Evolutionary conservation across 2,888 invertebrate genomes (phyloP).

Genomic region (Pachymerium ferrugineum): DNA sequence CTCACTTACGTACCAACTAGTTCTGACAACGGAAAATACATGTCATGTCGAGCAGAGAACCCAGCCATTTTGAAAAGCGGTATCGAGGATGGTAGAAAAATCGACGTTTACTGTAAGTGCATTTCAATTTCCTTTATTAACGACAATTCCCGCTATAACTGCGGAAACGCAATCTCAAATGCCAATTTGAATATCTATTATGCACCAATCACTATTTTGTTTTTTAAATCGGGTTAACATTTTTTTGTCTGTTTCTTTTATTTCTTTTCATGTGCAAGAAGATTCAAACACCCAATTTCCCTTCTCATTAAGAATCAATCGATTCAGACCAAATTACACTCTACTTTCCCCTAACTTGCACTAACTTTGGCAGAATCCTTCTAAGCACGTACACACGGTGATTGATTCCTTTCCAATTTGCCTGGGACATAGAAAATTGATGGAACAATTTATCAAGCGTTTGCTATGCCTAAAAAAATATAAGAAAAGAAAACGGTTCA

Average conservation of each 20-base stretch:
- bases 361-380: conserved; percentile 18
- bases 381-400: conserved; percentile 24
- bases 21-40: conserved; percentile 41
- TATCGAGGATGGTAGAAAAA: conserved; percentile 41
- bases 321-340: conserved; percentile 11
- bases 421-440: conserved; percentile 25
- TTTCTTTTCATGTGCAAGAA: neutral
- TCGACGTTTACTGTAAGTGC: conserved; percentile 42
- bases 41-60: conserved; percentile 41
- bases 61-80: conserved; percentile 40
- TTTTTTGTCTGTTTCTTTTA: neutral
- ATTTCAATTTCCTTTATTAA: neutral
- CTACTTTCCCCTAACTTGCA: conserved; percentile 7
- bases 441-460: conserved; percentile 28
- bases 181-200: neutral
- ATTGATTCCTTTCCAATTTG: conserved; percentile 30
- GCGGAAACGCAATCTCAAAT: neutral
- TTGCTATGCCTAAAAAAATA: neutral
- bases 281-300: conserved; percentile 23
- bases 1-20: conserved; percentile 39
- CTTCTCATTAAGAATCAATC: conserved; percentile 25
- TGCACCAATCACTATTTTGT: neutral
- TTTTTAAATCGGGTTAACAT: neutral
- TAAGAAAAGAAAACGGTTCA: conserved; percentile 6
- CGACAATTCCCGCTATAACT: too few species aligned